Evolutionary conservation across 2,113 vertebrate genomes (phyloP), one percentile per base, ranked within the genome.

Genomic region (Otus sunia): DNA sequence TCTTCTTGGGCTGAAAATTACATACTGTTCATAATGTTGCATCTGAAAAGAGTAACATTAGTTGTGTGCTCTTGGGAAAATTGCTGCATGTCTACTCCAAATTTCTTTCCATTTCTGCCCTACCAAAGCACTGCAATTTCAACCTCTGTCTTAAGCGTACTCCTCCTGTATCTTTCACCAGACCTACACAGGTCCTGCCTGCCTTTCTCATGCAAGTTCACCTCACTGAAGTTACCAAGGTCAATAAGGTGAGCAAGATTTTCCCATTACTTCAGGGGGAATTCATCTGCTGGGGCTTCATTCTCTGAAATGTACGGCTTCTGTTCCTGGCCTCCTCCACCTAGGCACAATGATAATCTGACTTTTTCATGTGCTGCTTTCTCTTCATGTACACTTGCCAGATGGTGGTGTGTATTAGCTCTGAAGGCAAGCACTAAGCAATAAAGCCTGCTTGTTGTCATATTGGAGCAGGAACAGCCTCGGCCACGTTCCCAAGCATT

Each of bases 401-500:
- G 88, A 83, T 22, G 81, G 79, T 39, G 71, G 11, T 86, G 90
- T 55, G 87, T 76, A 83, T 91, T 55, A 95, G 75, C 52, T 86
- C 67, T 77, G 93, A 74, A 18, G 52, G 90, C 20, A 21, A 43
- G 75, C 89, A 55, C 91, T 49, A 47, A 91, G 92, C 58, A 86
- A 36, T 68, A 90, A 94, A 91, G 92, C 83, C 64, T 95, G 60
- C 56, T 72, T 43, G 3, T 43, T 85, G 68, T 74, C 82, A 71
- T 37, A 62, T 37, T 45, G 67, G 72, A 95, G 90, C 76, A 95
- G 71, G 37, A 96, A 47, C 80, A 92, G 34, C 73, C 50, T 75
- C 77, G 10, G 82, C 94, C 91, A 56, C 22, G 2, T 82, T 97
- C 76, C 78, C 76, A 82, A 88, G 64, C 90, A 76, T 20, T 97